Conservation (phyloP, 2,888 invertebrate genomes). For the Thymelicus lineola region DNA sequence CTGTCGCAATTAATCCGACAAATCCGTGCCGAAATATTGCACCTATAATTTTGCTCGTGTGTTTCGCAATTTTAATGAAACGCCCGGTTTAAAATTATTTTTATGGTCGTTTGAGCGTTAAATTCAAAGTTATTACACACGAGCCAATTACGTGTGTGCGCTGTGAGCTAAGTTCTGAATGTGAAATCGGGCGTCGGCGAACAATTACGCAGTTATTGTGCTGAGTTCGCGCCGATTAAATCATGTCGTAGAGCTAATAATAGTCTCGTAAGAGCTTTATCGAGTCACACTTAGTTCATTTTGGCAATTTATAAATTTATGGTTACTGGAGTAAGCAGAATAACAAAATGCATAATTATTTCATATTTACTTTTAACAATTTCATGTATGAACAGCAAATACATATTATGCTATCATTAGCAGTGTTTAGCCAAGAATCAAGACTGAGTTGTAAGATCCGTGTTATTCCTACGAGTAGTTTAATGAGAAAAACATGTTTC, state of each 20-base stretch:
- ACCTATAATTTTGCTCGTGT: slow-evolving; percentile 34
- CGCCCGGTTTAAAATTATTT: slow-evolving; percentile 33
- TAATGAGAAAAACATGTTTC: too few species aligned
- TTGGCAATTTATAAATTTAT: too few species aligned
- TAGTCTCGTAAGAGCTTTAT: slow-evolving; percentile 11
- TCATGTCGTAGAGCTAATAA: slow-evolving; percentile 11
- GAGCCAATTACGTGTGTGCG: slow-evolving; percentile 19
- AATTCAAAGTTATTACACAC: slow-evolving; percentile 32
- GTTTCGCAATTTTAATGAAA: slow-evolving; percentile 38
- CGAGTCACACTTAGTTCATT: background rate
- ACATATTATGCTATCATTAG: too few species aligned
- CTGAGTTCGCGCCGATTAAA: slow-evolving; percentile 13
- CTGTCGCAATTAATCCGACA: slow-evolving; percentile 65
- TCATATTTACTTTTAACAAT: too few species aligned
- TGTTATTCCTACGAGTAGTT: too few species aligned
- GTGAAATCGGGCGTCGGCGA: slow-evolving; percentile 17
- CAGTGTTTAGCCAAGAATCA: too few species aligned
- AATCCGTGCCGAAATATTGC: slow-evolving; percentile 47
- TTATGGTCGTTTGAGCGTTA: slow-evolving; percentile 34
- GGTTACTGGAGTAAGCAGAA: too few species aligned
- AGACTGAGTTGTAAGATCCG: too few species aligned
- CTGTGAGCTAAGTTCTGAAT: slow-evolving; percentile 27
- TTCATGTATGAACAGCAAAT: too few species aligned
- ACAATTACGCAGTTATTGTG: slow-evolving; percentile 15
- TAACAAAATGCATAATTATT: too few species aligned